Evolutionary conservation across 2,888 invertebrate genomes (phyloP), one percentile per base, ranked within the genome.

Genomic region (Sclerodermus sp.): DNA sequence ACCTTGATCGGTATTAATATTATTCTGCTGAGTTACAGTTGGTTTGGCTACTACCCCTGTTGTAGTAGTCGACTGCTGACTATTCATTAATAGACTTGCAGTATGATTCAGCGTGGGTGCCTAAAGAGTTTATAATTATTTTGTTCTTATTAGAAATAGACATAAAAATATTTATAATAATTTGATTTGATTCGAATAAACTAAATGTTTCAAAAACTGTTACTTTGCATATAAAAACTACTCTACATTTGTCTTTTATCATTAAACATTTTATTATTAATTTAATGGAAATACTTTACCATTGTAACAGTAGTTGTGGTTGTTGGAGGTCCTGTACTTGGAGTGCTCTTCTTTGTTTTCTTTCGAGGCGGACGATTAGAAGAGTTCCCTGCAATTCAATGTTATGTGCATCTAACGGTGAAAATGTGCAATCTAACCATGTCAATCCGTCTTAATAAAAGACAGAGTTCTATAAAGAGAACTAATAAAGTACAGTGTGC

Each of bases 331-430:
- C 65, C 65, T 43, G 70, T 57, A 47, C 55, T 67, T 34, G 69
- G 76, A 49, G 64, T 71, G 29, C 78, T 80, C 73, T 82, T 83
- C 79, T 82, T 83, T 54, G 67, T 63, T 76, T 83, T 84, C 79
- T 83, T 84, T 76, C 82, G 80, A 18, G 80, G 76, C 13, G 81
- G 81, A 58, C 82, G 79, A 70, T 68, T 79, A 44, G 74, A 59
- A 50, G 72, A 55, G 53, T 70, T 73, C 39, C 76, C 76, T 76
- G 74, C 49, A 76, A 75, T 68, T 66, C 49, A 72, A 76, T 60
- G 67, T 68, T 62, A 71, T 49, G 65, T 68, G 66, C 69, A 66
- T 61, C 68, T 64, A 64, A 55, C 56, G 53, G 57, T 62, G 57
- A 65, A 50, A 57, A 62, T 53, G 62, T 68, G 67, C 68, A 54